A percentile compares a stretch with the other conserved stretches of the same genome.
Evolutionary conservation across 92 coral and sea anemone species (phyloP).

Genomic region (Zoanthus sociatus): DNA sequence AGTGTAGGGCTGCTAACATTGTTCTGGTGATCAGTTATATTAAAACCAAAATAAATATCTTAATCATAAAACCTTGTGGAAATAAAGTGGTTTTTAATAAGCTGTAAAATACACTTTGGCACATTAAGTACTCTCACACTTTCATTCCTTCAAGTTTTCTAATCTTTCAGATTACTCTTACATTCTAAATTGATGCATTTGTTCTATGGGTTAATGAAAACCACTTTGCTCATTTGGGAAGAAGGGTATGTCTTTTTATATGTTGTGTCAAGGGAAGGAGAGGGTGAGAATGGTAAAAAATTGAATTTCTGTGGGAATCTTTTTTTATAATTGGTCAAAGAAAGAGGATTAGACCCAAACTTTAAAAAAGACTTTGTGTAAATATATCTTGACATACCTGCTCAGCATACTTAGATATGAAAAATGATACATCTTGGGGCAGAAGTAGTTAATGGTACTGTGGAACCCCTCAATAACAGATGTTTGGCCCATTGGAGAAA

Average conservation of each 20-base stretch:
- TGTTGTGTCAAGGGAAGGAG: not conserved
- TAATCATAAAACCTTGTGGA: not conserved
- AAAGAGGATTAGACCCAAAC: not conserved
- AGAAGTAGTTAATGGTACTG: conserved; percentile 54
- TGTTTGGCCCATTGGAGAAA: conserved; percentile 64
- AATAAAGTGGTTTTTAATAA: not conserved
- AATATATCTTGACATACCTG: conserved; percentile 36
- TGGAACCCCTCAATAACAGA: conserved; percentile 62
- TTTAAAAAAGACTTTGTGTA: not conserved
- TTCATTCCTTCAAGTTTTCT: not conserved
- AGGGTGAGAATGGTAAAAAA: conserved; percentile 1
- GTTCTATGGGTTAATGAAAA: conserved; percentile 6
- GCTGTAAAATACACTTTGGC: not conserved
- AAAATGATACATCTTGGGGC: conserved; percentile 66
- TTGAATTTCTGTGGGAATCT: conserved; percentile 6
- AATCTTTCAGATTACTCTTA: not conserved
- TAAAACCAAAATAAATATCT: not conserved
- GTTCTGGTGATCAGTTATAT: conserved; percentile 27
- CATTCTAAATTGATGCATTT: not conserved
- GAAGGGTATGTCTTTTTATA: not conserved
- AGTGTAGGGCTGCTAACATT: conserved; percentile 56
- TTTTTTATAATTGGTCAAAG: conserved; percentile 1
- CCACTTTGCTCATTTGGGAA: conserved; percentile 1
- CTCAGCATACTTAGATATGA: conserved; percentile 58
- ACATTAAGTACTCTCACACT: not conserved